Evolutionary conservation across 35 echinoderm and acorn worm genomes (phyloP).

Genomic region (Ophioderma brevispina): DNA sequence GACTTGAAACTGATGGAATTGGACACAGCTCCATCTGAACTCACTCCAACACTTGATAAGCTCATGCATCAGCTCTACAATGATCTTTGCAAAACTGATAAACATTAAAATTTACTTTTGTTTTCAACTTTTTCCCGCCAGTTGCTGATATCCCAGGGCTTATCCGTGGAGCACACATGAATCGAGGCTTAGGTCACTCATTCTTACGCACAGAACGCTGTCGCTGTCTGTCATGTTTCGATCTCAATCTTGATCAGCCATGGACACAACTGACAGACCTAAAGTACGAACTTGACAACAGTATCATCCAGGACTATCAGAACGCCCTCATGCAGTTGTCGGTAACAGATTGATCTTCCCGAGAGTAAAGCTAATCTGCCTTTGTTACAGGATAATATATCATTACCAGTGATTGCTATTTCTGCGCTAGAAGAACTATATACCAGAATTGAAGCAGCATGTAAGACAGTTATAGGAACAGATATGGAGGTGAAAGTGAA

Average conservation of each 20-base stretch:
- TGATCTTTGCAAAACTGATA: too few relatives aligned
- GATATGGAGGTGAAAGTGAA: constrained; percentile 49
- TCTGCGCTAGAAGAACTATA: constrained; percentile 76
- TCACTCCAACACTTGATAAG: too few relatives aligned
- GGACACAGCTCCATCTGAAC: too few relatives aligned
- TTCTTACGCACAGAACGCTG: constrained; percentile 94
- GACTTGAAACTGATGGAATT: too few relatives aligned
- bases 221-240: constrained; percentile 76
- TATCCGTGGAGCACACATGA: constrained; percentile 89
- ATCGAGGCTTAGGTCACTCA: constrained; percentile 90
- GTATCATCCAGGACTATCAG: constrained; percentile 77
- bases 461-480: constrained; percentile 80
- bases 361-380: constrained; percentile 64
- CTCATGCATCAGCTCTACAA: too few relatives aligned
- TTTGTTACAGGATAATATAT: constrained; percentile 54
- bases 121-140: constrained; percentile 34
- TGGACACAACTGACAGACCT: constrained; percentile 83
- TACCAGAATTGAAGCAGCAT: constrained; percentile 69
- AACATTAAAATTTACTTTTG: too few relatives aligned
- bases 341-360: constrained; percentile 92
- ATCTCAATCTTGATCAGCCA: constrained; percentile 69
- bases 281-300: constrained; percentile 85
- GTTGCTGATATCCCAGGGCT: constrained; percentile 97
- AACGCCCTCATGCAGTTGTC: constrained; percentile 83
- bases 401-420: constrained; percentile 80